Evolutionary conservation across 2,888 invertebrate genomes (phyloP), one percentile per base, ranked within the genome.

Genomic region (Drosophila hawaiiensis): DNA sequence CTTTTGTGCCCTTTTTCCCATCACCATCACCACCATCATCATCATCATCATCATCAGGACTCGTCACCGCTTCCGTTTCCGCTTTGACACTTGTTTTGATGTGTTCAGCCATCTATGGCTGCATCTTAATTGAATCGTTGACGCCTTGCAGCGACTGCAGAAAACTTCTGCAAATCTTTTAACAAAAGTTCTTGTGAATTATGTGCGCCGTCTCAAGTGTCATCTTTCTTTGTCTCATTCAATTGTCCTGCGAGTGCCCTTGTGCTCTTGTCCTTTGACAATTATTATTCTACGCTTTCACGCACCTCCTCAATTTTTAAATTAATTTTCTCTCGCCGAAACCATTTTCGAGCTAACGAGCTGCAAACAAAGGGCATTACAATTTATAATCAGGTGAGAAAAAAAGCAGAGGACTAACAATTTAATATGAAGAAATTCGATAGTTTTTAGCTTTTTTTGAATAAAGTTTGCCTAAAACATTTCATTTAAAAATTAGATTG

Each of bases 11-110:
- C 52, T 16, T 39, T 56, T 56, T 68, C 54, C 64, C 25, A 14
- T 3, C 12, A 6, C 4, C 9, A 9, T 4, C 39, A 12, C 0
- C 22, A 0, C 1, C 22, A 47, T 14, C 6, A 1, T 0, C 22
- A 43, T 22, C 22, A 62, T 52, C 76, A 71, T 67, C 59, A 64
- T 41, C 37, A 28, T 19, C 39, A 56, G 4, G 25, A 37, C 56
- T 68, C 39, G 39, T 61, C 68, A 64, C 74, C 75, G 67, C 91
- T 79, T 92, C 84, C 88, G 89, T 73, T 85, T 85, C 84, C 90
- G 90, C 89, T 85, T 88, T 74, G 89, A 80, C 90, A 88, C 89
- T 90, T 87, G 84, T 84, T 89, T 87, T 84, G 76, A 84, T 70
- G 73, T 63, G 29, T 35, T 52, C 25, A 9, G 29, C 47, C 33